Base-by-base conservation (phyloP, 2,888 invertebrate genomes). In the Cerceris ruficornis region DNA sequence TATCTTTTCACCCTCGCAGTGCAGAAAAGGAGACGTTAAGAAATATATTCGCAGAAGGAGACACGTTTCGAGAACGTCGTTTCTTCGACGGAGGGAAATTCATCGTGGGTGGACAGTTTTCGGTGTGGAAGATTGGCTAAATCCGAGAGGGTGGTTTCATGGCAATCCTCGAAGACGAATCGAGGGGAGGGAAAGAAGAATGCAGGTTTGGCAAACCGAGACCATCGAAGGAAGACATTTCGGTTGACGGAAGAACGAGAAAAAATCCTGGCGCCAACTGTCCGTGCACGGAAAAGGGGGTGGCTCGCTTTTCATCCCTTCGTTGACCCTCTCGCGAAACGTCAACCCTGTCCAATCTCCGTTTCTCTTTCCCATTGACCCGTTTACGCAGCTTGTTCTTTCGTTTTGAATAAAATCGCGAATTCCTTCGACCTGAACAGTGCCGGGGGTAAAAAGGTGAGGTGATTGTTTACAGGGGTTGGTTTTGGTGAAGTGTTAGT, bases 251-350 rank as follows among this genome's bases (percentile, higher is more conserved):
- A 64, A 7, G 28, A 52, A 66, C 52, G 6, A 43, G 57, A 79
- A 71, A 65, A 80, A 71, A 62, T 68, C n/a, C 57, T 54, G 79
- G 74, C 71, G 74, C 69, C 79, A 61, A 69, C 58, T 43, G 41
- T 67, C 66, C 58, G 75, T 41, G 39, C 62, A 39, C 5, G 41
- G 54, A 39, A 57, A n/a, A 68, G 60, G 43, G 8, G n/a, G 7
- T 5, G 9, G 17, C 57, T 52, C 65, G 70, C 71, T 70, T 79
- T 66, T 74, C 54, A 68, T 72, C 62, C 59, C 7, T 14, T 46
- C 50, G 77, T 15, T 70, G 55, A 66, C 50, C 55, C 42, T 28
- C 41, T 15, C 43, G 17, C 5, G 15, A 14, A 14, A 9, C 15
- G 43, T 43, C 17, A 42, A 13, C 17, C 42, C 5, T 14, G n/a